Percentiles rank a stretch among this genome's conserved stretches.
These are phyloP conservation scores for Cetonia aurata DNA, from an alignment of 2,888 invertebrate species.

Conservation along the genomic window DNA sequence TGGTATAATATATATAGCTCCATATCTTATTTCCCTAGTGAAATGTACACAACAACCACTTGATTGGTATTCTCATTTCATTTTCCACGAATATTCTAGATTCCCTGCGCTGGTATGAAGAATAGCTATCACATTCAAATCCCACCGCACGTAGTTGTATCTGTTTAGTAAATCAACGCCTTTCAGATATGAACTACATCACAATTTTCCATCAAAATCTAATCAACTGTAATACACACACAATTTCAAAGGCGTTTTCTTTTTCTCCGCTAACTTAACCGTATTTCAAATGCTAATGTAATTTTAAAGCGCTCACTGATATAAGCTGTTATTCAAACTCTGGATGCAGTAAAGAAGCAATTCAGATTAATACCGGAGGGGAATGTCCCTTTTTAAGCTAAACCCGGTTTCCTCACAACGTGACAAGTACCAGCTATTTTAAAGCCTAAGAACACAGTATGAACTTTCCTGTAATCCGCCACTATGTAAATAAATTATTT, in stretches of 20 bases:
- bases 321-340: conserved; percentile 22
- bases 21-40: too few relatives aligned
- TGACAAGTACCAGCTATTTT: conserved; percentile 29
- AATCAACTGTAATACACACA: conserved; percentile 29
- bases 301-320: conserved; percentile 36
- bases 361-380: conserved; percentile 17
- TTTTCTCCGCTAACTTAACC: conserved; percentile 18
- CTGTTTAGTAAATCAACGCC: conserved; percentile 31
- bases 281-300: conserved; percentile 40
- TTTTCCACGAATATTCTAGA: too few relatives aligned
- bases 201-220: conserved; percentile 37
- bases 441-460: conserved; percentile 33
- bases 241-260: neutral
- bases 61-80: too few relatives aligned
- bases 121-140: conserved; percentile 14
- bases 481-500: conserved; percentile 6
- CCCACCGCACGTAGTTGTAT: neutral
- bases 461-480: conserved; percentile 19
- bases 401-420: conserved; percentile 3
- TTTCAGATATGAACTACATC: conserved; percentile 6
- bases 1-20: too few relatives aligned
- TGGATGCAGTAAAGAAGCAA: conserved; percentile 28
- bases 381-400: conserved; percentile 12
- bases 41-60: too few relatives aligned
- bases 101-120: too few relatives aligned